phyloP scores from a whole-genome alignment of 1,140 invertebrate genomes.

The Gryllus bimaculatus region DNA sequence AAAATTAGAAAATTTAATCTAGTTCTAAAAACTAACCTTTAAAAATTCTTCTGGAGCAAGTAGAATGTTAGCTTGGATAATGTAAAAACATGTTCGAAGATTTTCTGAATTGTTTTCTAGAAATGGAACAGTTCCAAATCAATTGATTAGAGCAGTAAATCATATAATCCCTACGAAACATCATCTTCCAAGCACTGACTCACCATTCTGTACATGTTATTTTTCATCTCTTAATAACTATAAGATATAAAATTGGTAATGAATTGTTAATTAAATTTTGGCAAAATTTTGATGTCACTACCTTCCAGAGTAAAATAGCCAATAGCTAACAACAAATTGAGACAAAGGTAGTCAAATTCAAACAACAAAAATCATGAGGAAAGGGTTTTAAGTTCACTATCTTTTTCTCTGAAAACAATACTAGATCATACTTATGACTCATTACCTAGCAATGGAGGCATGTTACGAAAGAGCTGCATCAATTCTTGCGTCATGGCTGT shows the following conservation, averaged over 20 bases:
- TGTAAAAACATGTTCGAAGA: conserved; percentile 62
- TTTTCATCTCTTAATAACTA: too few relatives aligned
- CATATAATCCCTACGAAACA: too few relatives aligned
- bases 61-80: conserved; percentile 76
- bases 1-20: background rate
- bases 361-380: background rate
- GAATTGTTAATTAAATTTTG: too few relatives aligned
- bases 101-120: conserved; percentile 72
- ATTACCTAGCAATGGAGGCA: conserved; percentile 66
- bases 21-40: conserved; percentile 37
- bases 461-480: conserved; percentile 63
- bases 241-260: too few relatives aligned
- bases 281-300: too few relatives aligned
- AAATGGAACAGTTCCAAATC: conserved; percentile 18
- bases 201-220: too few relatives aligned
- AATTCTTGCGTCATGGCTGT: conserved; percentile 49
- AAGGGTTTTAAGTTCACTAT: background rate
- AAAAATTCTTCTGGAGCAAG: conserved; percentile 71
- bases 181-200: too few relatives aligned
- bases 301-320: background rate
- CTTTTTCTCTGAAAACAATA: background rate
- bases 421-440: conserved; percentile 10
- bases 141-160: too few relatives aligned
- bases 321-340: conserved; percentile 2
- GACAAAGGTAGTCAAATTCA: background rate